Conservation (phyloP, 2,888 invertebrate species). For the Aradus depressus region DNA sequence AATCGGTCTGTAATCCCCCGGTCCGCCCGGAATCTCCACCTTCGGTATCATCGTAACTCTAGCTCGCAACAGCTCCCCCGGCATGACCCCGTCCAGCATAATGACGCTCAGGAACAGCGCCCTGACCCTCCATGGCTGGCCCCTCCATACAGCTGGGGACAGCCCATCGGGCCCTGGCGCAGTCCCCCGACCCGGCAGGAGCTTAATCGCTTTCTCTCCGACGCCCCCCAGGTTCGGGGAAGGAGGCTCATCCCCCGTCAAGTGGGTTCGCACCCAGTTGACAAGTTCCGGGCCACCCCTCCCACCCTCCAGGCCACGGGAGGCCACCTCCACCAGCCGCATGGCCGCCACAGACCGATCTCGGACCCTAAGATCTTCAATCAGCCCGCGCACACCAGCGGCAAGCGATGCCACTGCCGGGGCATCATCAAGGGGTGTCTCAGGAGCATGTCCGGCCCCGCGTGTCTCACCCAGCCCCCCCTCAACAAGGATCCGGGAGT, state of each 20-base stretch:
- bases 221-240: too few species aligned
- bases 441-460: too few species aligned
- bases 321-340: background rate
- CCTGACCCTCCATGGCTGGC: background rate
- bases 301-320: too few species aligned
- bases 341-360: background rate
- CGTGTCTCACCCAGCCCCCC: too few species aligned
- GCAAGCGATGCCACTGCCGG: too few species aligned
- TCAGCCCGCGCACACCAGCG: background rate
- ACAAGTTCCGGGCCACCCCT: too few species aligned
- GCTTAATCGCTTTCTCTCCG: background rate
- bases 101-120: slow-evolving; percentile 18
- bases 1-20: slow-evolving; percentile 16
- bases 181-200: background rate
- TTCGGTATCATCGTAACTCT: slow-evolving; percentile 18
- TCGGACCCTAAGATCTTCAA: background rate
- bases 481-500: background rate
- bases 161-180: background rate
- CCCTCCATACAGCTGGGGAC: background rate
- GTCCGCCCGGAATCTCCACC: background rate
- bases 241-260: background rate
- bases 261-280: background rate
- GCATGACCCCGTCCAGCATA: slow-evolving; percentile 6
- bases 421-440: too few species aligned
- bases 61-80: background rate